phyloP scores from a whole-genome alignment of 2,888 invertebrate genomes.

The Polydrusus tereticollis region DNA sequence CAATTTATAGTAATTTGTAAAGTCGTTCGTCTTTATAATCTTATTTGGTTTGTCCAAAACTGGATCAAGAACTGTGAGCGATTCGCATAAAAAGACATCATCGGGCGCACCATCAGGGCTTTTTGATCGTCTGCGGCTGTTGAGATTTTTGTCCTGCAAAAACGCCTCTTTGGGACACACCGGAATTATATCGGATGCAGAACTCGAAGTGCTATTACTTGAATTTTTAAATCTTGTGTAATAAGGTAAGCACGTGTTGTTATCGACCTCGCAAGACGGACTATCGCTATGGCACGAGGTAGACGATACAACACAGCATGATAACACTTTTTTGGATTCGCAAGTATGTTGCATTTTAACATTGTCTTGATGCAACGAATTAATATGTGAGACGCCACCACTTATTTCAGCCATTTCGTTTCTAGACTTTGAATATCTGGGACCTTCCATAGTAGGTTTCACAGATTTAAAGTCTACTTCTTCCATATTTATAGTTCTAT shows the following conservation, averaged over 20 bases:
- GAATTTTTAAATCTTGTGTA: conserved; percentile 8
- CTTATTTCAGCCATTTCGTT: too few relatives aligned
- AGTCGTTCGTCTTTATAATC: not conserved
- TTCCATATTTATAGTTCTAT: too few relatives aligned
- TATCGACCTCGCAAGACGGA: not conserved
- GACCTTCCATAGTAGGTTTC: too few relatives aligned
- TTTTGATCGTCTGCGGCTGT: not conserved
- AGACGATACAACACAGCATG: not conserved
- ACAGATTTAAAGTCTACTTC: too few relatives aligned
- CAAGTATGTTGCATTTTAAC: too few relatives aligned
- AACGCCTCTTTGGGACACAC: not conserved
- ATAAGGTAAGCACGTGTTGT: not conserved
- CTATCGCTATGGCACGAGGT: not conserved
- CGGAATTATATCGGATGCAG: not conserved
- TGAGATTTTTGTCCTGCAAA: not conserved
- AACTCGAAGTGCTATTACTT: not conserved
- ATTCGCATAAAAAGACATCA: not conserved
- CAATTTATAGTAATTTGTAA: not conserved
- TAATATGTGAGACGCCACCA: too few relatives aligned
- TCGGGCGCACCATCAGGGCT: not conserved
- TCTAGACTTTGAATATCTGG: too few relatives aligned
- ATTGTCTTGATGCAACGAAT: too few relatives aligned
- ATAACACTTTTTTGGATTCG: not conserved
- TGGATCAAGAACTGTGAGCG: not conserved
- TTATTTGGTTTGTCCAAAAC: not conserved